A percentile compares a stretch with the other conserved stretches of the same genome.
Conservation (phyloP, 2,797 vertebrate species). For the Alfaro cultratus region DNA sequence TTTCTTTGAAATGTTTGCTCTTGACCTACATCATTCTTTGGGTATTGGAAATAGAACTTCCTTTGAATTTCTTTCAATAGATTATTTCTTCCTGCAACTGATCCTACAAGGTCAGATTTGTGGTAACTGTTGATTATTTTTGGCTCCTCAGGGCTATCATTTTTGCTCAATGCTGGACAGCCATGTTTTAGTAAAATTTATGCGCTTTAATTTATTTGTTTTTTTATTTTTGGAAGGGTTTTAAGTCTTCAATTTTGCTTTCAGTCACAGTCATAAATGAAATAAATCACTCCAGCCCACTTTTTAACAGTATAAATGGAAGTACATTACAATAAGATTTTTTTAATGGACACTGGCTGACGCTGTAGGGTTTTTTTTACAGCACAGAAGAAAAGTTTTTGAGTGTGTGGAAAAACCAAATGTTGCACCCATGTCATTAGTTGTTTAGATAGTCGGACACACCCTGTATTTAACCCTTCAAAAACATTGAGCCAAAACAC, state of each 20-base stretch:
- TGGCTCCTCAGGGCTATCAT: not conserved
- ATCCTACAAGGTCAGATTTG: not conserved
- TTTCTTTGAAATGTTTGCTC: not conserved
- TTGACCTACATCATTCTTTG: not conserved
- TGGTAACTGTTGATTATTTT: not conserved
- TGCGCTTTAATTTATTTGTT: not conserved
- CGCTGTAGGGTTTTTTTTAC: not conserved
- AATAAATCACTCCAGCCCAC: not conserved
- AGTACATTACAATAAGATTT: not conserved
- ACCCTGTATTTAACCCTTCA: constrained; percentile 60
- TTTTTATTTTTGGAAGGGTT: not conserved
- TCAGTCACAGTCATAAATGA: not conserved
- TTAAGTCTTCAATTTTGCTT: not conserved
- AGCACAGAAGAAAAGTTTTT: constrained; percentile 19
- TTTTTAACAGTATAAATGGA: not conserved
- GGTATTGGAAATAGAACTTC: not conserved
- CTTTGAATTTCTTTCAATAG: not conserved
- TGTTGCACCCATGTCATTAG: constrained; percentile 62
- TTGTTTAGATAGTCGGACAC: constrained; percentile 52
- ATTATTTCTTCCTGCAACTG: not conserved
- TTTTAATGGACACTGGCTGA: not conserved
- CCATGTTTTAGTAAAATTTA: not conserved
- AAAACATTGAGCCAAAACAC: constrained; percentile 54
- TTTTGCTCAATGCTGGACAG: not conserved
- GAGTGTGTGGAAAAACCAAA: constrained; percentile 56